Base-by-base conservation (phyloP, 2,797 vertebrate genomes). In the Eulemur coronatus region DNA sequence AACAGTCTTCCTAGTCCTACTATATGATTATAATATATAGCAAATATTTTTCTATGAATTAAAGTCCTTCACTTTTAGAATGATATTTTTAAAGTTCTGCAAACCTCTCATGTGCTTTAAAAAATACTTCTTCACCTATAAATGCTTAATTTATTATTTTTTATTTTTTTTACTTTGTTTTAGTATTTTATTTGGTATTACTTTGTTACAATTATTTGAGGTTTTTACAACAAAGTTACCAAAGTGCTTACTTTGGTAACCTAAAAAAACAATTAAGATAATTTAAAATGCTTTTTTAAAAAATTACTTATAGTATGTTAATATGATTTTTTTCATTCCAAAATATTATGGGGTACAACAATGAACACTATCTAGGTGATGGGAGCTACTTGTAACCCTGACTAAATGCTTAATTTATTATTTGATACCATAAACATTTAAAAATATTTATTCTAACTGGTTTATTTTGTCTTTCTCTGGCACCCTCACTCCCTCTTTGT, bases 11-110 rank as follows among this genome's bases (percentile, higher is more conserved):
- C 17, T 85, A 52, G 14, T 73, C 75, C 57, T 89, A 43, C 48
- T 63, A 33, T 63, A 15, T 73, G 33, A 82, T 12, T 50, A 3
- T 69, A 63, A 94, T 43, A 33, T 41, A 4, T 38, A 61, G 52
- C 33, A 59, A 96, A 75, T 81, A 24, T 84, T 89, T 91, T 57
- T 38, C 73, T 85, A 55, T 82, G 96, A 76, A 86, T 88, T 92
- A 76, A 92, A 91, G 30, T 82, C 41, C 6, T 89, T 96, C 10
- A 82, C 13, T 67, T 92, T 79, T 33, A 55, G 15, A 88, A 81
- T 89, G 26, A 85, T 33, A 41, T 86, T 96, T 81, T 84, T 24
- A 75, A 96, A 96, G 24, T 46, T 91, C 63, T 91, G 22, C 12
- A 61, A 94, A 33, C 15, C 2, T 88, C 46, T 86, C 13, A 48